Evolutionary conservation across 2,888 invertebrate genomes (phyloP).

Genomic region (Spilarctia lutea): DNA sequence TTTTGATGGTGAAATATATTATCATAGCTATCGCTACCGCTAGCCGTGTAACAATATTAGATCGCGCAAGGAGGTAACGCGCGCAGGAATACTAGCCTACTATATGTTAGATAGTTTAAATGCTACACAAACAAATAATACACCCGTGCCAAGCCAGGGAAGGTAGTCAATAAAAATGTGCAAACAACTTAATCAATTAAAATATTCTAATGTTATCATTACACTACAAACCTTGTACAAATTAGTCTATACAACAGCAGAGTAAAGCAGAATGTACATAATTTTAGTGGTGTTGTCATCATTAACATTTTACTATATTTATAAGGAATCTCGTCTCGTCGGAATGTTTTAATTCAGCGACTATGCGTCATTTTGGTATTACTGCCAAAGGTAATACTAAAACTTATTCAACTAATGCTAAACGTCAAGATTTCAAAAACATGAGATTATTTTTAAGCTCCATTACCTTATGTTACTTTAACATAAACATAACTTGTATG

Average conservation of each 20-base stretch:
- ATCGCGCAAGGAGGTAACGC: no score
- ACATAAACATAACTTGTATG: neutral
- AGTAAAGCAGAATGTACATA: neutral
- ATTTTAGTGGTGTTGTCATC: neutral
- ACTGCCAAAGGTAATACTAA: neutral
- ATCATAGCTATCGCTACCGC: no score
- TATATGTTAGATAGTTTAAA: no score
- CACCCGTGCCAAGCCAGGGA: no score
- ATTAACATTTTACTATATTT: neutral
- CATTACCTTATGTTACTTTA: neutral
- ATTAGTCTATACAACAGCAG: neutral
- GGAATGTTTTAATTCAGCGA: neutral
- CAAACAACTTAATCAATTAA: no score
- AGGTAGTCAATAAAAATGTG: no score
- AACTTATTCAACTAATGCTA: neutral
- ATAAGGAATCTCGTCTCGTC: neutral
- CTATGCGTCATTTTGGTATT: neutral
- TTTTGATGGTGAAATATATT: no score
- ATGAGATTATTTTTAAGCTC: neutral
- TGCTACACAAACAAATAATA: no score
- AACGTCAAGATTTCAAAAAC: neutral
- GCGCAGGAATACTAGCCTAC: no score
- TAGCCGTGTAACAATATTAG: no score
- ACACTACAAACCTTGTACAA: neutral
- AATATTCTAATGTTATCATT: neutral